Base-by-base conservation (phyloP, 2,888 invertebrate genomes). In the Rhingia campestris region DNA sequence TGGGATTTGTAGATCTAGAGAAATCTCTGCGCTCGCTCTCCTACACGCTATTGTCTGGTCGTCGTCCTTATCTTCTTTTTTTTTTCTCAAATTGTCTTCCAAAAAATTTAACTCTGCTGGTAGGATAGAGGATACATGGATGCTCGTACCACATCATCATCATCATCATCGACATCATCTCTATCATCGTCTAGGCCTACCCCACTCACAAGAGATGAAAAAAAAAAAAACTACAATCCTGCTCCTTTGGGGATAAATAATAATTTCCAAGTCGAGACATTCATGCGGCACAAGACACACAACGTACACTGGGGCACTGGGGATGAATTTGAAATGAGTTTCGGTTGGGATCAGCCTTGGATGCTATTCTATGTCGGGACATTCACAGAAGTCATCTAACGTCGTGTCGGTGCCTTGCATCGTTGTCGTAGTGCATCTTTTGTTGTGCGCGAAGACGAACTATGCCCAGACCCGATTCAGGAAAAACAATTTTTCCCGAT, bases 291-390 rank as follows among this genome's bases (percentile, higher is more conserved):
- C 56, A 73, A 64, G 63, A 69, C 67, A 75, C 69, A 64, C 64
- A 64, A 53, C 30, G 49, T 49, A 30, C 67, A 74, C 69, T 84
- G 80, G 84, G 84, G 66, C 84, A 84, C 84, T 84, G 74, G 84
- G 84, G 84, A 84, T 84, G 84, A 84, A 84, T 84, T 80, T 75
- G 41, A 84, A 84, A 84, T 80, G 74, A 80, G 84, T 7, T 59
- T 53, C 54, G 35, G n/a, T n/a, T 32, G 10, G 33, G 37, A 10
- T 53, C 32, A n/a, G 39, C 22, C 51, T 47, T n/a, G 51, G 59
- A 47, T 72, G 64, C 66, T 59, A 73, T 37, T 39, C 54, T 39
- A 66, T 67, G 67, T 37, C 49, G 37, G 14, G 61, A 39, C 59
- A 72, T 61, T 5, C 12, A 47, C 30, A 59, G 58, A 37, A 59